phyloP scores from a whole-genome alignment of 2,888 invertebrate genomes.

The Caenorhabditis virilis region DNA sequence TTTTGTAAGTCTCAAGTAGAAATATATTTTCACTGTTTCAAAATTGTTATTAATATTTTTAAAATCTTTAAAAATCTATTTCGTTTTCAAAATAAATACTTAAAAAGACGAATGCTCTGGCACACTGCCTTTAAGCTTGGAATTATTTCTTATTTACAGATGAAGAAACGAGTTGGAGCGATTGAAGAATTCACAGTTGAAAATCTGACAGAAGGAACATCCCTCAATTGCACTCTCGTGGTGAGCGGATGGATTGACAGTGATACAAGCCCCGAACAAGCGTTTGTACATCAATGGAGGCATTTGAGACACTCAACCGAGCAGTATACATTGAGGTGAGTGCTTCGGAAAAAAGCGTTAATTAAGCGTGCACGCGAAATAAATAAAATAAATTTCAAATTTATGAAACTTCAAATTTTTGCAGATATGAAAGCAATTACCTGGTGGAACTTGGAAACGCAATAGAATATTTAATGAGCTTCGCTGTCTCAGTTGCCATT shows the following conservation, averaged over 20 bases:
- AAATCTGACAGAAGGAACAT: conserved; percentile 69
- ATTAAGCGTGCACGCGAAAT: too few relatives aligned
- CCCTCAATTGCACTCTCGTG: conserved; percentile 75
- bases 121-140: too few relatives aligned
- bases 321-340: conserved; percentile 76
- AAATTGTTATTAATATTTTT: too few relatives aligned
- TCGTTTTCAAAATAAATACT: too few relatives aligned
- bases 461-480: conserved; percentile 75
- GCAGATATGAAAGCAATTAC: conserved; percentile 63
- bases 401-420: too few relatives aligned
- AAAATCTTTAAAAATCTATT: too few relatives aligned
- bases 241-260: conserved; percentile 77
- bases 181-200: conserved; percentile 77
- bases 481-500: conserved; percentile 73
- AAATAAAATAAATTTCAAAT: too few relatives aligned
- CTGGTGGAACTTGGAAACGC: conserved; percentile 70
- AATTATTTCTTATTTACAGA: too few relatives aligned
- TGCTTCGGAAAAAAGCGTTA: too few relatives aligned
- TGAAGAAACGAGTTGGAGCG: conserved; percentile 77
- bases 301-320: conserved; percentile 74
- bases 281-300: conserved; percentile 74
- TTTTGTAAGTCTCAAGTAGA: too few relatives aligned
- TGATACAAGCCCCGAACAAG: conserved; percentile 68
- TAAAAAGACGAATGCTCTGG: too few relatives aligned
- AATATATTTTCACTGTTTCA: too few relatives aligned